A percentile compares a stretch with the other conserved stretches of the same genome.
Conservation (phyloP, 1,140 invertebrate genomes). For the Kradibia gibbosae region DNA sequence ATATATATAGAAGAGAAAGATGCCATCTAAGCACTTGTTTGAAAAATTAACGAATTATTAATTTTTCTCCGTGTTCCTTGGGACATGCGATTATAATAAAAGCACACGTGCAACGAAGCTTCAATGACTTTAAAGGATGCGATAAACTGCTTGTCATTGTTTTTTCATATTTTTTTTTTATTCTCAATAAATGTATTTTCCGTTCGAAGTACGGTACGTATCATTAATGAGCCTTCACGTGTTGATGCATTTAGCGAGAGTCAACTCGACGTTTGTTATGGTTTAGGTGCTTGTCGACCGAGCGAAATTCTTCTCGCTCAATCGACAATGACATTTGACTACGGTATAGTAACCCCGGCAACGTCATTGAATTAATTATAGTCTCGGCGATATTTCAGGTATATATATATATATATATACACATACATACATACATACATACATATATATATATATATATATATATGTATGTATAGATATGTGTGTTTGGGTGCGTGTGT, state of each 20-base stretch:
- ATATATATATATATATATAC: no score
- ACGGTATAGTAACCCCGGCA: background rate
- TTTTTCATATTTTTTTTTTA: no score
- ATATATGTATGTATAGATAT: no score
- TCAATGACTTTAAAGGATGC: background rate
- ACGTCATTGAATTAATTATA: background rate
- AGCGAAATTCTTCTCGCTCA: slow-evolving; percentile 27
- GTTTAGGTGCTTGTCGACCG: slow-evolving; percentile 39
- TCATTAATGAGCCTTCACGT: background rate
- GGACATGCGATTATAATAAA: no score
- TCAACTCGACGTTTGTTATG: background rate
- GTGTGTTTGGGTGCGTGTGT: no score
- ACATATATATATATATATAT: no score
- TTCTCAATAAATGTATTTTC: no score
- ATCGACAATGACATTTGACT: slow-evolving; percentile 29
- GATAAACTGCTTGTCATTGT: background rate
- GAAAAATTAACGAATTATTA: background rate
- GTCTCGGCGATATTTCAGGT: no score
- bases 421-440: no score
- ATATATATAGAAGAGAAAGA: slow-evolving; percentile 27
- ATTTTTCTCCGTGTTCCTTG: background rate
- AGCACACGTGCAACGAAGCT: background rate
- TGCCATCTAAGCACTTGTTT: slow-evolving; percentile 35
- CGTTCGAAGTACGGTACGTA: background rate
- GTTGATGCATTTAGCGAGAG: slow-evolving; percentile 1